Evolutionary conservation across 2,797 vertebrate genomes (phyloP).

Genomic region (Hybognathus amarus): DNA sequence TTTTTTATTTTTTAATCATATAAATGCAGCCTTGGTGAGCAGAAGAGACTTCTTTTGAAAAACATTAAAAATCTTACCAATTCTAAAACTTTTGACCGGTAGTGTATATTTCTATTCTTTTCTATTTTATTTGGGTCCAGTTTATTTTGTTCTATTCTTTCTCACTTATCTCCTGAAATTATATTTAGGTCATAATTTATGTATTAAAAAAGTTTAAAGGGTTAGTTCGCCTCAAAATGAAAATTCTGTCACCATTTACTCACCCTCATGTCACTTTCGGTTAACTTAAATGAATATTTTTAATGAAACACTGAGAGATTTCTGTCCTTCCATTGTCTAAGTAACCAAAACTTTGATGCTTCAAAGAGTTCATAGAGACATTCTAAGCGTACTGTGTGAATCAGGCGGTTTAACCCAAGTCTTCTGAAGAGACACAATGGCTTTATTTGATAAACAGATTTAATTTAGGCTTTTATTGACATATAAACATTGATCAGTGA

Average conservation of each 20-base stretch:
- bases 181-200: not conserved
- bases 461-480: not conserved
- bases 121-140: not conserved
- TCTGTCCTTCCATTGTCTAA: not conserved
- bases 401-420: not conserved
- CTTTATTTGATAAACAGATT: not conserved
- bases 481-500: not conserved
- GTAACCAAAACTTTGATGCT: not conserved
- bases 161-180: not conserved
- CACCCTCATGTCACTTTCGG: not conserved
- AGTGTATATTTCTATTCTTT: not conserved
- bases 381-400: not conserved
- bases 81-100: too few relatives aligned
- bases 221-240: not conserved
- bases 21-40: too few relatives aligned
- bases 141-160: not conserved
- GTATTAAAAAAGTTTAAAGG: too few relatives aligned
- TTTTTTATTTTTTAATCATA: too few relatives aligned
- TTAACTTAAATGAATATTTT: not conserved
- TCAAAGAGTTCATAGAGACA: not conserved
- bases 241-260: not conserved
- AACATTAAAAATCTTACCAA: too few relatives aligned
- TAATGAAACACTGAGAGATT: not conserved
- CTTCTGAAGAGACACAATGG: not conserved
- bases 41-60: too few relatives aligned